phyloP scores from a whole-genome alignment of 2,888 invertebrate genomes.

The Xanthorhoe designata region DNA sequence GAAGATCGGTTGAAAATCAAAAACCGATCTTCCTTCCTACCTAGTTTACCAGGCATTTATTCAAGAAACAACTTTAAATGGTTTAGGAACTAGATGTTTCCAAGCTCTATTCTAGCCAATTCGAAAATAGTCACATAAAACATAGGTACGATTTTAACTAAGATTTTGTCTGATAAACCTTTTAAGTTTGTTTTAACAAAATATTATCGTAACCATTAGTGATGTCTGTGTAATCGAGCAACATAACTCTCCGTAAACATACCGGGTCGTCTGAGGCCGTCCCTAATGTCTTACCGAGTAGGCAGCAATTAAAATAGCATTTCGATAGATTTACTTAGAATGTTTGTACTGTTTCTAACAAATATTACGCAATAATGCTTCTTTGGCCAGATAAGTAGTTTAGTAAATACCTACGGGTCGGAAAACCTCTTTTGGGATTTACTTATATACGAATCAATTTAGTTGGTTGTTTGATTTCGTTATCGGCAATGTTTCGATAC shows the following conservation, averaged over 20 bases:
- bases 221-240: background rate
- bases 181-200: background rate
- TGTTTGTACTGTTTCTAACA: constrained; percentile 5
- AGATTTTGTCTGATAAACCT: no score
- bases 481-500: no score
- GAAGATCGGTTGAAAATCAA: no score
- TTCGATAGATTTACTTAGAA: constrained; percentile 16
- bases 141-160: no score
- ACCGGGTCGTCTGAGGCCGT: constrained; percentile 3
- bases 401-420: no score
- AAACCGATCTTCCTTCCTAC: no score
- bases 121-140: no score
- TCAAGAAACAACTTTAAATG: background rate
- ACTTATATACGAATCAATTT: no score
- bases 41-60: background rate
- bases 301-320: constrained; percentile 21
- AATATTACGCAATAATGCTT: constrained; percentile 4
- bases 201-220: background rate
- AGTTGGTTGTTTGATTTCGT: no score
- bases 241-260: constrained; percentile 16
- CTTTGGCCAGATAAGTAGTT: background rate
- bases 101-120: background rate
- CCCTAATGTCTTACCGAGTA: constrained; percentile 6
- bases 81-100: background rate
- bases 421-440: no score